phyloP scores from a whole-genome alignment of 2,113 vertebrate species.

The Megaceryle maxima region DNA sequence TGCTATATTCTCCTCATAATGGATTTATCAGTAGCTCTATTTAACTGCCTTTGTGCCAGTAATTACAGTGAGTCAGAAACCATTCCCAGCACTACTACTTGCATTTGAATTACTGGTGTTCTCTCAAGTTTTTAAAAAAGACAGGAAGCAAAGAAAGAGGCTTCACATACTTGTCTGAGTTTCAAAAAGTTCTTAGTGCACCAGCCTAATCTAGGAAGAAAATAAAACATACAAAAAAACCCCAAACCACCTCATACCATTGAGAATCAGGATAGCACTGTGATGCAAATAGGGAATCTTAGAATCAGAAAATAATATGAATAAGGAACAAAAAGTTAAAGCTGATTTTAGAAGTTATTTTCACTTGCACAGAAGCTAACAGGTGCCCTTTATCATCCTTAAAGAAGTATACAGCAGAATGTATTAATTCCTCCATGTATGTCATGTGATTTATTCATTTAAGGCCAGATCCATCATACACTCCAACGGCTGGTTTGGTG shows the following conservation, averaged over 20 bases:
- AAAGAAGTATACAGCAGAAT: background rate
- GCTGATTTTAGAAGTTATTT: background rate
- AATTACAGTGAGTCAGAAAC: slow-evolving; percentile 27
- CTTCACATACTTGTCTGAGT: background rate
- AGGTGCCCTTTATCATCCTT: background rate
- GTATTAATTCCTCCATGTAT: background rate
- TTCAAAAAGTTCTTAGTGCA: background rate
- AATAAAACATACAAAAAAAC: background rate
- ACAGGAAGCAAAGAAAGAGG: background rate
- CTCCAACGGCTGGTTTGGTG: background rate
- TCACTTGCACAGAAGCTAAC: background rate
- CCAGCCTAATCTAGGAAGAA: background rate
- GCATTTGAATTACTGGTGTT: background rate
- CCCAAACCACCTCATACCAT: background rate
- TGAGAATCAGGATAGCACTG: background rate
- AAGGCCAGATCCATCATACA: background rate
- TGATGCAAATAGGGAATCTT: background rate
- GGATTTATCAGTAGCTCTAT: background rate
- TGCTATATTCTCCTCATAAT: background rate
- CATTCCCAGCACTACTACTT: background rate
- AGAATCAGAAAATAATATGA: background rate
- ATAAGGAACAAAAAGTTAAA: background rate
- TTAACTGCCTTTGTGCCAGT: background rate
- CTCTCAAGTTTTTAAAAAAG: background rate
- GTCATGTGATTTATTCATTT: background rate